Conservation (phyloP, 2,113 vertebrate species). For the Saimiri boliviensis region DNA sequence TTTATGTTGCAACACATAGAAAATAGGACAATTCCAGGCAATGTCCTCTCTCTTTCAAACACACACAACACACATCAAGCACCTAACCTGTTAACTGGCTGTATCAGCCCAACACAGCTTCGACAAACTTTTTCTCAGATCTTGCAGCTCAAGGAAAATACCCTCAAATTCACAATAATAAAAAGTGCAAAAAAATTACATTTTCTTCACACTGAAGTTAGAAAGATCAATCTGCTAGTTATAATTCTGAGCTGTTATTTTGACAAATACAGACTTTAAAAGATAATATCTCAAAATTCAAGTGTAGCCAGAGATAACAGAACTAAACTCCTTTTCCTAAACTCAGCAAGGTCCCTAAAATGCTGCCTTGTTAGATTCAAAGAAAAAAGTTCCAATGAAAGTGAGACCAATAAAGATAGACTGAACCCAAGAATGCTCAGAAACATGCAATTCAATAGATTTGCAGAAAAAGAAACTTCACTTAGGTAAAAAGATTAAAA, state of each 20-base stretch:
- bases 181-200: neutral
- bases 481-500: slow-evolving; percentile 43
- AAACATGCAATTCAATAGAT: neutral
- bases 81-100: neutral
- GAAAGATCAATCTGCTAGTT: neutral
- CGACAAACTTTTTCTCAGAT: neutral
- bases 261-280: slow-evolving; percentile 28
- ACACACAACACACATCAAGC: neutral
- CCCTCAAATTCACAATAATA: neutral
- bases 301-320: neutral
- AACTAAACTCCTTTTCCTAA: neutral
- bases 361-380: neutral
- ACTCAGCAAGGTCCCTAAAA: neutral
- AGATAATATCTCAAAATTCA: slow-evolving; percentile 4
- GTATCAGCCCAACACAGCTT: neutral
- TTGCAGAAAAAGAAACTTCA: neutral
- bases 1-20: neutral
- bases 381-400: neutral
- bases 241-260: slow-evolving; percentile 42
- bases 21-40: neutral
- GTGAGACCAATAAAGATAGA: neutral
- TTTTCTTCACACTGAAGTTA: neutral
- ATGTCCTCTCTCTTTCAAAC: neutral
- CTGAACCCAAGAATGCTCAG: neutral
- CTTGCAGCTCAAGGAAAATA: neutral